Evolutionary conservation across 2,888 invertebrate species (phyloP).

Genomic region (Listrodromus nycthemerus): DNA sequence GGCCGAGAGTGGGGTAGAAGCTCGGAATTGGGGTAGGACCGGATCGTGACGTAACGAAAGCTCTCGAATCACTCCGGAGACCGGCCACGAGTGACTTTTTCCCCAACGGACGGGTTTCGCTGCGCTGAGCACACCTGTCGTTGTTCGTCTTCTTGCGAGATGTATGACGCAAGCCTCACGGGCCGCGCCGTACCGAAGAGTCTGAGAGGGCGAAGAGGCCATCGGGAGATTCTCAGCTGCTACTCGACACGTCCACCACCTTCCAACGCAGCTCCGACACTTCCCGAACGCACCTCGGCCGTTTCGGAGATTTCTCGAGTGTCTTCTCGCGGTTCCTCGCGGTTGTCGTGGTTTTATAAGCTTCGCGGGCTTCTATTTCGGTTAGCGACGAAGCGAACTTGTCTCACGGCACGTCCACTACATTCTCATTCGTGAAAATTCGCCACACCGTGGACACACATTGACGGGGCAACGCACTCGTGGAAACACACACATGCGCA

Average conservation of each 20-base stretch:
- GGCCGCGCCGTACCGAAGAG: neutral
- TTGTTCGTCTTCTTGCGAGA: conserved; percentile 36
- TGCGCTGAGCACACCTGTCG: conserved; percentile 48
- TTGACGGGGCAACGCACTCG: conserved; percentile 1
- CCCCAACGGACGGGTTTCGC: conserved; percentile 22
- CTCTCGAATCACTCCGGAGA: conserved; percentile 11
- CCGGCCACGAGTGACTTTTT: conserved; percentile 25
- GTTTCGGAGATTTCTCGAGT: conserved; percentile 55
- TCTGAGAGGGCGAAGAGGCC: conserved; percentile 17
- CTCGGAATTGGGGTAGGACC: conserved; percentile 12
- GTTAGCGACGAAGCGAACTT: conserved; percentile 44
- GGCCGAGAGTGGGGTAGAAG: neutral
- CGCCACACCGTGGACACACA: conserved; percentile 31
- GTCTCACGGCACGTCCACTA: conserved; percentile 49
- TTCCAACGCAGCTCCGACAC: conserved; percentile 4
- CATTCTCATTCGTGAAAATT: conserved; percentile 56
- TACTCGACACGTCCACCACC: neutral
- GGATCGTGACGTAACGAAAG: neutral
- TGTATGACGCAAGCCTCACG: conserved; percentile 31
- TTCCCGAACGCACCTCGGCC: conserved; percentile 41
- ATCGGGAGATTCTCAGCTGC: conserved; percentile 9
- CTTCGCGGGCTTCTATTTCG: conserved; percentile 59
- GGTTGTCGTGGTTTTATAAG: conserved; percentile 31
- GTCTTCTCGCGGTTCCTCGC: conserved; percentile 47
- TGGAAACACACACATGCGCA: conserved; percentile 4